Evolutionary conservation across 2,797 vertebrate species (phyloP).

Genomic region (Halcyon smyrnensis): DNA sequence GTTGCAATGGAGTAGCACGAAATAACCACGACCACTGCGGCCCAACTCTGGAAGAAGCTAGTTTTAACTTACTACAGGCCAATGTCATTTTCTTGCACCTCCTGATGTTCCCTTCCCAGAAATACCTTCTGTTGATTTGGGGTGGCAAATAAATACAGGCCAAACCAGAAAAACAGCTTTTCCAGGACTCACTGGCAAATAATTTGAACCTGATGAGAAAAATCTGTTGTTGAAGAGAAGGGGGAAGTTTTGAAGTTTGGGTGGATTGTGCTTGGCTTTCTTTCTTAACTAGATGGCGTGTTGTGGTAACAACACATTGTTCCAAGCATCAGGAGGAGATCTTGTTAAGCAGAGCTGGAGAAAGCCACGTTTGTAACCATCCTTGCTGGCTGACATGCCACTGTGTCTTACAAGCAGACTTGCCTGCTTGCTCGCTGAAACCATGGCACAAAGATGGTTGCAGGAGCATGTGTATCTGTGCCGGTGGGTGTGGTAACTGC

Average conservation of each 20-base stretch:
- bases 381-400: not conserved
- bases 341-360: conserved; percentile 4
- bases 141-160: conserved; percentile 4
- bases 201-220: conserved; percentile 50
- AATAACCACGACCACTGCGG: rapidly evolving
- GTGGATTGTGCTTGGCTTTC: conserved; percentile 31
- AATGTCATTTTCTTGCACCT: not conserved
- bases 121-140: conserved; percentile 13
- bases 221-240: conserved; percentile 38
- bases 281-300: conserved; percentile 40
- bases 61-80: not conserved
- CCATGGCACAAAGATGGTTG: not conserved
- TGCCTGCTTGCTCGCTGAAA: not conserved
- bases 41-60: not conserved
- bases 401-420: not conserved
- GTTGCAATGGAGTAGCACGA: rapidly evolving
- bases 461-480: not conserved
- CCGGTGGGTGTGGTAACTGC: not conserved
- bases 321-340: conserved; percentile 52
- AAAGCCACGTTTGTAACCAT: conserved; percentile 45
- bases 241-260: conserved; percentile 31
- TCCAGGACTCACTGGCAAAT: conserved; percentile 12
- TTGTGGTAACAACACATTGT: conserved; percentile 57
- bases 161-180: not conserved
- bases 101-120: not conserved